Evolutionary conservation across 2,113 vertebrate species (phyloP), one percentile per base, ranked within the genome.

Genomic region (Lophotis ruficrista): DNA sequence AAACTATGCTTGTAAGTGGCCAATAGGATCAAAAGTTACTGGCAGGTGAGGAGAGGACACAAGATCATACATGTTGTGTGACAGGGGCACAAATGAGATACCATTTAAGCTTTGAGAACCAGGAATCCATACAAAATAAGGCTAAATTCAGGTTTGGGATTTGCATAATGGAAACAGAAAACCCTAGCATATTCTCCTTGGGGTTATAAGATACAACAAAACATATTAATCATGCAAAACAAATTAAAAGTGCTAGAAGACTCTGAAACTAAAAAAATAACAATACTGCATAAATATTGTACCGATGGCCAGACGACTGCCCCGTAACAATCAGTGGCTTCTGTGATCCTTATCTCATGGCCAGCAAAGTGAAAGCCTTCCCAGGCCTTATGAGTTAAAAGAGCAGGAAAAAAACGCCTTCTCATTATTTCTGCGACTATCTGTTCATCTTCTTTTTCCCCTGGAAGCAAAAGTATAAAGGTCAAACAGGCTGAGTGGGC

Each of bases 291-390:
- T 66, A 70, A 92, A 92, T 47, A 89, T 62, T 38, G 43, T 98
- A 99, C 99, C 95, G 99, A 99, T 77, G 99, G 99, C 99, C 99
- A 99, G 82, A 99, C 99, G 4, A 99, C 98, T 60, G 99, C 99
- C 21, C 99, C 99, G 0, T 99, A 99, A 70, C 97, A 97, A 58
- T 99, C 99, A 24, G 94, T 98, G 60, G 98, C 98, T 98, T 99
- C 99, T 37, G 98, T 98, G 94, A 99, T 99, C 83, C 97, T 98
- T 97, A 99, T 99, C 93, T 99, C 98, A 57, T 98, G 97, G 30
- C 98, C 98, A 31, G 97, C 98, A 75, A 99, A 99, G 41, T 37
- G 78, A 92, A 99, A 99, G 48, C 98, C 98, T 96, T 99, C 99
- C 99, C 99, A 99, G 10, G 98, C 11, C 41, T 96, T 96, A 1